Evolutionary conservation across 92 coral and sea anemone genomes (phyloP).

Genomic region (Meandrina meandrites): DNA sequence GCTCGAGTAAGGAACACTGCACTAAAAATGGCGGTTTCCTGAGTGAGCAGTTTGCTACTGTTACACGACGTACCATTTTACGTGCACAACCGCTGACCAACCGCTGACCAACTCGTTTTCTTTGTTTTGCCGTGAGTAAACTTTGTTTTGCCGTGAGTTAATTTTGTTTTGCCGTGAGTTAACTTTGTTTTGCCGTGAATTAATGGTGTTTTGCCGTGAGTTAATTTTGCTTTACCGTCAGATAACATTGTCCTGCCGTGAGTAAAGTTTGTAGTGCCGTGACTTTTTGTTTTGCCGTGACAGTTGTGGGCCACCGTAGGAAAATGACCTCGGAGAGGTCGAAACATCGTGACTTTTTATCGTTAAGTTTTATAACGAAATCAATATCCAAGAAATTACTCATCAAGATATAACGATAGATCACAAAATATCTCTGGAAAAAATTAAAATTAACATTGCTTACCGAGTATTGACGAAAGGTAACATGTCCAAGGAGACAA

Average conservation of each 20-base stretch:
- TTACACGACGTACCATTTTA: background rate
- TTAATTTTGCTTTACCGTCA: background rate
- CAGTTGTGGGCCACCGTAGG: background rate
- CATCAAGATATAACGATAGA: too few species aligned
- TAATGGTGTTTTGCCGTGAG: background rate
- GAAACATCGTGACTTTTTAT: too few species aligned
- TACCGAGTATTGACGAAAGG: too few species aligned
- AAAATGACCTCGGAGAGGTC: too few species aligned
- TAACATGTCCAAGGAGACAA: too few species aligned
- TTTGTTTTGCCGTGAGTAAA: background rate
- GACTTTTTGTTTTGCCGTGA: background rate
- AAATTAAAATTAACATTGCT: too few species aligned
- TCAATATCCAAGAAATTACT: too few species aligned
- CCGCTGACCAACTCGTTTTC: background rate
- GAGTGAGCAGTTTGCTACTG: background rate
- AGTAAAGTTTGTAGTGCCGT: background rate
- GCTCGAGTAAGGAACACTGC: background rate
- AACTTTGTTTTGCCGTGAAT: background rate
- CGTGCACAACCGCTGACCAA: background rate
- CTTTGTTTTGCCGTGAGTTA: background rate
- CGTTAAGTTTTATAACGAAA: too few species aligned
- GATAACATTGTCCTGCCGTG: background rate
- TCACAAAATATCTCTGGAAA: too few species aligned
- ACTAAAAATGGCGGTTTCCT: background rate
- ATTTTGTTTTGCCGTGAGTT: background rate